Base-by-base conservation (phyloP, 2,797 vertebrate genomes). In the Sebastes reedi region DNA sequence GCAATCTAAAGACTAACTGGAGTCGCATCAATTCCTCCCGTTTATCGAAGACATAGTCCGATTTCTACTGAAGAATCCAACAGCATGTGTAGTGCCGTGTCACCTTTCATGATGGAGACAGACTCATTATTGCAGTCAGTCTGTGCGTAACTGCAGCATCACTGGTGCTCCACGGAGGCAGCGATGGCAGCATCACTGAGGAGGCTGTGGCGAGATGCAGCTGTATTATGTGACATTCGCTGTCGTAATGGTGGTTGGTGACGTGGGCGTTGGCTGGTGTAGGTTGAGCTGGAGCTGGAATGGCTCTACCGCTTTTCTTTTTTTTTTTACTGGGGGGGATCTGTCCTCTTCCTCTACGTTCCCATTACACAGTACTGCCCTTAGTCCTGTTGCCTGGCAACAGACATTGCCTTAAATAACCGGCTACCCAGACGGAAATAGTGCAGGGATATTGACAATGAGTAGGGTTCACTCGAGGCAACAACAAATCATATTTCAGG, bases 361-460 rank as follows among this genome's bases (percentile, higher is more conserved):
- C 90, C 90, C 89, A 83, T 88, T 91, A 90, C 91, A 89, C 89
- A 80, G 88, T 87, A 71, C 93, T 92, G 93, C 93, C 93, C 92
- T 79, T 92, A 86, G 88, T 90, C 89, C 89, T 91, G 95, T 96
- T 96, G 95, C 96, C 88, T 93, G 93, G 96, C 95, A 96, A 96
- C 96, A 94, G 90, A 82, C 87, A 84, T 94, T 90, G 94, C 95
- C 93, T 96, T 95, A 96, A 96, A 95, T 96, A 96, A 95, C 94
- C 75, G 75, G 83, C 91, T 83, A 89, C 61, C 79, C 91, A 80
- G 91, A 93, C 87, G 72, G 91, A 94, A 95, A 93, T 90, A 94
- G 92, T 89, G 93, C 85, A 59, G 80, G 50, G 92, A 89, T 93
- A 92, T 91, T 86, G 92, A 93, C 87, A 61, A 27, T 82, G 80